A percentile compares a stretch with the other conserved stretches of the same genome.
These are phyloP conservation scores for Dallia pectoralis DNA, from an alignment of 2,797 vertebrate species.

Conservation along the genomic window DNA sequence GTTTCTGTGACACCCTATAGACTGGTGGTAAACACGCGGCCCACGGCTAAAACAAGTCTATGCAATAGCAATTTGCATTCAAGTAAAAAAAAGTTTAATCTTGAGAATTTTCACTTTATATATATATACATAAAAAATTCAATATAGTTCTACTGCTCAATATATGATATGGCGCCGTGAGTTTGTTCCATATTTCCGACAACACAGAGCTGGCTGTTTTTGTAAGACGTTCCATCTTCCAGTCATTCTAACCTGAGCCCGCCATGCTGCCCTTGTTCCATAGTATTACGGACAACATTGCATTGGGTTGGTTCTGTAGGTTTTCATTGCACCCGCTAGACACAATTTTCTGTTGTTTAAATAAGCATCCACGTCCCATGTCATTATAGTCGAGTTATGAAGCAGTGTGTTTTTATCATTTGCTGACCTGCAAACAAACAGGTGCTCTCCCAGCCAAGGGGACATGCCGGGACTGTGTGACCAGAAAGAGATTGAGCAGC, in stretches of 20 bases:
- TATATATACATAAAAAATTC: too few relatives aligned
- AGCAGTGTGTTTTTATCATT: too few relatives aligned
- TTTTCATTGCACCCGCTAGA: neutral
- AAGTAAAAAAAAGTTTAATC: too few relatives aligned
- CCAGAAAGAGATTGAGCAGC: constrained; percentile 43
- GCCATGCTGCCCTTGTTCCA: constrained; percentile 25
- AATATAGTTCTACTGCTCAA: constrained; percentile 48
- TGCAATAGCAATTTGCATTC: too few relatives aligned
- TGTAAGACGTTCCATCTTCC: constrained; percentile 17
- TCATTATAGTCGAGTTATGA: too few relatives aligned
- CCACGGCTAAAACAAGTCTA: too few relatives aligned
- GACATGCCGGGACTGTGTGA: constrained; percentile 32
- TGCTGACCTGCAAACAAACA: too few relatives aligned
- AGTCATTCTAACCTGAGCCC: constrained; percentile 17
- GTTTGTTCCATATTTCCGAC: constrained; percentile 32
- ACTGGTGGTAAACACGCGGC: too few relatives aligned
- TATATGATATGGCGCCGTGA: constrained; percentile 48
- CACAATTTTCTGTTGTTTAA: neutral
- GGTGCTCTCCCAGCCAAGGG: neutral
- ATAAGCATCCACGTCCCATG: neutral
- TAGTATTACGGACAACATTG: constrained; percentile 8
- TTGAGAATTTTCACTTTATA: too few relatives aligned
- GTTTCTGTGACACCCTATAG: too few relatives aligned
- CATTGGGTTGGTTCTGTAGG: neutral
- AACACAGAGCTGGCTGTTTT: constrained; percentile 16